Evolutionary conservation across 2,888 invertebrate genomes (phyloP), one percentile per base, ranked within the genome.

Genomic region (Notocelia uddmanniana): DNA sequence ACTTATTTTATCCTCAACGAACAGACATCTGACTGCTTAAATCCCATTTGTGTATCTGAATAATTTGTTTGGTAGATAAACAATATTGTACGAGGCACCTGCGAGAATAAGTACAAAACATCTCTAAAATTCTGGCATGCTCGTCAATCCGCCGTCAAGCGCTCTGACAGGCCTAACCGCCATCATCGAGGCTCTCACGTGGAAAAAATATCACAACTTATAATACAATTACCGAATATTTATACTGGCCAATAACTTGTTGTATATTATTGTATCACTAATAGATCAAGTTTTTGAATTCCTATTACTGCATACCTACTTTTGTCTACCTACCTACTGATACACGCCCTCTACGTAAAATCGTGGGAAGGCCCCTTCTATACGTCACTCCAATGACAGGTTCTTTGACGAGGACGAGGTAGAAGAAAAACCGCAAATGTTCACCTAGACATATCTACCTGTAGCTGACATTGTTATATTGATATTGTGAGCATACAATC

Each of bases 131-230:
- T 78, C 85, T 83, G 85, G 83, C 83, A 85, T 87, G 90, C 90
- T 92, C 92, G 93, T 93, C 93, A 93, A 92, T 93, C 91, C 87
- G 79, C 86, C 89, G 92, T 93, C 93, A 92, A 83, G 85, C 85
- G 82, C 88, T 92, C 89, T 93, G 93, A 93, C 93, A 93, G 93
- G 88, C 86, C 84, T 88, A 89, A 92, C 92, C 92, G 92, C 89
- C 92, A 90, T 92, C 92, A 91, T 82, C 86, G 88, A 81, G 82
- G 83, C 77, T 75, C 76, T 77, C 74, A 77, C 82, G 78, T 79
- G 76, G 77, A 84, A 87, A 89, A 86, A 87, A 84, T 83, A 85
- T 84, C 81, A 81, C 58, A 78, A 80, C 77, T 81, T 76, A 70
- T 59, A 66, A 64, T 59, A 66, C 58, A 52, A 59, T 59, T 66